These are phyloP conservation scores for Drosophila leontia DNA, from an alignment of 1,140 invertebrate species.

Conservation along the genomic window DNA sequence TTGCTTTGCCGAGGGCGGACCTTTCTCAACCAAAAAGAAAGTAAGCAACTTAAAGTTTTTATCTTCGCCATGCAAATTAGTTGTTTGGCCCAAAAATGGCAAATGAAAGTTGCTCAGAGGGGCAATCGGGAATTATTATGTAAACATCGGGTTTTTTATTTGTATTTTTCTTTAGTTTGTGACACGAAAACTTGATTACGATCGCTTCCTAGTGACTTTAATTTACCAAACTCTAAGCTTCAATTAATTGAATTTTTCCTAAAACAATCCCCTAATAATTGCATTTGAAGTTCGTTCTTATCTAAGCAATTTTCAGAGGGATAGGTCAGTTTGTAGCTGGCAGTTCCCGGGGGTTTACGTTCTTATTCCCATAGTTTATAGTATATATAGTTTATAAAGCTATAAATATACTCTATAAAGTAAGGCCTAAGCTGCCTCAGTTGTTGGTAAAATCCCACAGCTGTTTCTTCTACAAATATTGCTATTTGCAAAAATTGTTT, in stretches of 20 bases:
- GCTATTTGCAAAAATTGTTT: slow-evolving; percentile 4
- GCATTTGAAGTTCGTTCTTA: slow-evolving; percentile 48
- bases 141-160: slow-evolving; percentile 50
- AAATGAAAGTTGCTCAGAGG: slow-evolving; percentile 53
- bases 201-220: slow-evolving; percentile 15
- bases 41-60: slow-evolving; percentile 48
- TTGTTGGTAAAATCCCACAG: slow-evolving; percentile 58
- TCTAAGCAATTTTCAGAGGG: slow-evolving; percentile 23
- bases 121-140: slow-evolving; percentile 43
- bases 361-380: background rate
- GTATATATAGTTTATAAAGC: slow-evolving; percentile 19
- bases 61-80: slow-evolving; percentile 33
- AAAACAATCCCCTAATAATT: slow-evolving; percentile 5
- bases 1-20: slow-evolving; percentile 40
- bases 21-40: slow-evolving; percentile 77
- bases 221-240: background rate
- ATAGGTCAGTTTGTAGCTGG: slow-evolving; percentile 57
- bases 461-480: slow-evolving; percentile 37
- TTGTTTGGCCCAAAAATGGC: slow-evolving; percentile 18
- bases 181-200: slow-evolving; percentile 29
- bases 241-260: no score
- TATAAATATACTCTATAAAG: slow-evolving; percentile 23
- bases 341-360: slow-evolving; percentile 23
- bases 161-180: slow-evolving; percentile 2
- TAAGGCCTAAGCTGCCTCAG: background rate